phyloP scores from a whole-genome alignment of 2,113 vertebrate genomes.

The Epinephelus lanceolatus region DNA sequence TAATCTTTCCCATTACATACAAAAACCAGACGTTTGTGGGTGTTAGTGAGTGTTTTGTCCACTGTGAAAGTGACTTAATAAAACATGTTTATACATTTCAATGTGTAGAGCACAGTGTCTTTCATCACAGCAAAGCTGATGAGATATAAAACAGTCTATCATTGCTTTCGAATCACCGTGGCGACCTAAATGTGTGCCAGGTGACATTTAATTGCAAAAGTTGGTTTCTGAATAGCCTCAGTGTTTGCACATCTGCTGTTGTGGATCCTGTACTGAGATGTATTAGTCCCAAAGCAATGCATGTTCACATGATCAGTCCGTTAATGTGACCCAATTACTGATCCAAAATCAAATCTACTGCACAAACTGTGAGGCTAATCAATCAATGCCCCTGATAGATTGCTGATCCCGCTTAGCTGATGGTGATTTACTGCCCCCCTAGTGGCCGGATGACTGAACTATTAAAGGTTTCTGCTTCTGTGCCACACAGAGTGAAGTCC shows the following conservation, averaged over 20 bases:
- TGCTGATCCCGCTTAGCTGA: slow-evolving; percentile 24
- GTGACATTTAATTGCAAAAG: slow-evolving; percentile 48
- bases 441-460: slow-evolving; percentile 59
- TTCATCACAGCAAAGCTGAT: slow-evolving; percentile 17
- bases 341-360: slow-evolving; percentile 71
- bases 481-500: slow-evolving; percentile 77
- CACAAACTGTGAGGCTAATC: slow-evolving; percentile 59
- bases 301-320: slow-evolving; percentile 69
- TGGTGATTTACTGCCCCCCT: slow-evolving; percentile 35
- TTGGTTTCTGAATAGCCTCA: slow-evolving; percentile 62
- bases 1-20: neutral
- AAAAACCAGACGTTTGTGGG: too few species aligned
- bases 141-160: slow-evolving; percentile 5
- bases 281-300: slow-evolving; percentile 55
- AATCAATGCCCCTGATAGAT: slow-evolving; percentile 52
- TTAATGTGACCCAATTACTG: slow-evolving; percentile 68
- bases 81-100: neutral
- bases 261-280: slow-evolving; percentile 27
- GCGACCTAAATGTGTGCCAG: slow-evolving; percentile 45
- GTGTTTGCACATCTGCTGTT: slow-evolving; percentile 73
- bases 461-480: slow-evolving; percentile 33
- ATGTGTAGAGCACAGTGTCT: neutral
- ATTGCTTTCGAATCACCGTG: neutral
- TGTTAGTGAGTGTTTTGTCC: too few species aligned
- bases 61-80: too few species aligned